Percentiles rank a stretch among this genome's conserved stretches.
Evolutionary conservation across 2,888 invertebrate genomes (phyloP).

Genomic region (Abscondita cerata): DNA sequence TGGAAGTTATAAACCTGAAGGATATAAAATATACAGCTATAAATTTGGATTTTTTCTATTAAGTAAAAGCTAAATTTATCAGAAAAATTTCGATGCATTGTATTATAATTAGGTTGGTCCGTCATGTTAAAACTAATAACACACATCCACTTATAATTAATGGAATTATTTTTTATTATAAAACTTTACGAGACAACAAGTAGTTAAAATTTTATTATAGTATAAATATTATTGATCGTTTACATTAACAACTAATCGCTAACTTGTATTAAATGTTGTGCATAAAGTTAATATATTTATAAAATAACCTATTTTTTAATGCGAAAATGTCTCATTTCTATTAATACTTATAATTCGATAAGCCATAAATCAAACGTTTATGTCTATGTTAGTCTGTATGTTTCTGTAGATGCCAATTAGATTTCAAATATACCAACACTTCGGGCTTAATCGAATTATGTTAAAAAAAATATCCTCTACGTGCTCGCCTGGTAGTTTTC

Average conservation of each 20-base stretch:
- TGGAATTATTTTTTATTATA: background rate
- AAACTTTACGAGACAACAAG: conserved; percentile 9
- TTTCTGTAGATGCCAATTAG: too few relatives aligned
- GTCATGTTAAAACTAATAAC: background rate
- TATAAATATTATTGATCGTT: conserved; percentile 12
- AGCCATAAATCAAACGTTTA: too few relatives aligned
- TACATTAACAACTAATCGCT: conserved; percentile 11
- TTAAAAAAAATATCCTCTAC: too few relatives aligned
- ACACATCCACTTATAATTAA: background rate
- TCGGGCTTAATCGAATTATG: too few relatives aligned
- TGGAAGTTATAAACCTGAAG: conserved; percentile 11
- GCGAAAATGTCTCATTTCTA: background rate
- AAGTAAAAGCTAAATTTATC: too few relatives aligned
- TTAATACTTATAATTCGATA: conserved; percentile 1
- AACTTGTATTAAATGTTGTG: conserved; percentile 10
- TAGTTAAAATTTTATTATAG: conserved; percentile 5
- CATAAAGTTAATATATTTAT: conserved; percentile 8
- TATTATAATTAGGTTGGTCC: background rate
- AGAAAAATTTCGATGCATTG: too few relatives aligned
- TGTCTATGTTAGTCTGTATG: too few relatives aligned
- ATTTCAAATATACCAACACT: too few relatives aligned
- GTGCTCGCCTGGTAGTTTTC: too few relatives aligned
- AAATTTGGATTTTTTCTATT: background rate
- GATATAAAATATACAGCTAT: conserved; percentile 8
- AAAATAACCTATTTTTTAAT: conserved; percentile 13